These are phyloP conservation scores for Bombus polaris DNA, from an alignment of 1,140 invertebrate species.

Conservation along the genomic window DNA sequence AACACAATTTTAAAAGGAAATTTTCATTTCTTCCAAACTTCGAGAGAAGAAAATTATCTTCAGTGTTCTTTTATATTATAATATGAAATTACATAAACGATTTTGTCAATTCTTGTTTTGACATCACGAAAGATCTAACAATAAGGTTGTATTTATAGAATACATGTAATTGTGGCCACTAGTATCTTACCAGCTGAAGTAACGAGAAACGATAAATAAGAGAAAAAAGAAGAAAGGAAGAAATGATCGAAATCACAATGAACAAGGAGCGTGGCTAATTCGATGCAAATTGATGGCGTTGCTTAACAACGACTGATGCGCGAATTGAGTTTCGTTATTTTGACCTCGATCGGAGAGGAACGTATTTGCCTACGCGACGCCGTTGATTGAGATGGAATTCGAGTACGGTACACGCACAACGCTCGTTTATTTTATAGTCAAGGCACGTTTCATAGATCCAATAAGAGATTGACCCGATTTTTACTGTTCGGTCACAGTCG, in stretches of 20 bases:
- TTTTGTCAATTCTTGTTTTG: too few species aligned
- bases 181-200: too few species aligned
- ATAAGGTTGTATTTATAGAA: too few species aligned
- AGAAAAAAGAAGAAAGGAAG: not conserved
- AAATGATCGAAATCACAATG: not conserved
- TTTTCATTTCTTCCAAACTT: too few species aligned
- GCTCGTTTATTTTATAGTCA: conserved; percentile 55
- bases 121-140: too few species aligned
- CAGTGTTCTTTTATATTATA: too few species aligned
- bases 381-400: conserved; percentile 48
- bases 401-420: conserved; percentile 27
- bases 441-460: conserved; percentile 68
- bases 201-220: too few species aligned
- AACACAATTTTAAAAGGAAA: too few species aligned
- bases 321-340: conserved; percentile 44
- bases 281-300: conserved; percentile 12
- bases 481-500: conserved; percentile 32
- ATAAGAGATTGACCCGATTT: conserved; percentile 61
- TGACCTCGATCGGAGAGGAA: conserved; percentile 41
- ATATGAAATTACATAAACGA: too few species aligned
- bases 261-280: not conserved
- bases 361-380: conserved; percentile 34
- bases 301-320: conserved; percentile 7
- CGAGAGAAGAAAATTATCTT: too few species aligned
- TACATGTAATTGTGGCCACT: too few species aligned